phyloP scores from a whole-genome alignment of 2,888 invertebrate species.

The Zaprionus bogoriensis region DNA sequence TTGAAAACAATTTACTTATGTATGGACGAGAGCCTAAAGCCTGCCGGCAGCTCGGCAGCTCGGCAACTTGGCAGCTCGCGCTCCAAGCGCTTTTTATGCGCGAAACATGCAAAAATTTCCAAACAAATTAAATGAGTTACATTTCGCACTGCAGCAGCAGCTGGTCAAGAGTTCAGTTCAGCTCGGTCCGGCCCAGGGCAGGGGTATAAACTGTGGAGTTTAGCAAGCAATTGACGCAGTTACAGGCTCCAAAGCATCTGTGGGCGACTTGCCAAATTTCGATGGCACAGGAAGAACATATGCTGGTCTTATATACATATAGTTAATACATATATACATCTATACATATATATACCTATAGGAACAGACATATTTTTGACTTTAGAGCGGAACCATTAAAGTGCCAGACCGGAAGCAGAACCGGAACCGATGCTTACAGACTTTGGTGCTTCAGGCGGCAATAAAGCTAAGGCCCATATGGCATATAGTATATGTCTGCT shows the following conservation, averaged over 20 bases:
- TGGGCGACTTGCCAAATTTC: conserved; percentile 14
- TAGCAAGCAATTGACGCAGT: not conserved
- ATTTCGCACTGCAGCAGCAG: not conserved
- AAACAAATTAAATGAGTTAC: conserved; percentile 19
- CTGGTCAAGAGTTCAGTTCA: conserved; percentile 22
- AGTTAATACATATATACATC: not conserved
- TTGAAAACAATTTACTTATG: conserved; percentile 47
- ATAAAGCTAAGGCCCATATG: not conserved
- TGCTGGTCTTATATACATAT: too few species aligned
- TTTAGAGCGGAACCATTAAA: not conserved
- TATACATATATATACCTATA: not conserved
- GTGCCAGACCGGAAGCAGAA: not conserved
- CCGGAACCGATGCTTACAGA: not conserved
- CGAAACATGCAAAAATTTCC: conserved; percentile 36
- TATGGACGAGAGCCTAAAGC: conserved; percentile 5
- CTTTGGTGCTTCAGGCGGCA: not conserved
- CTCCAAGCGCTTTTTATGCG: conserved; percentile 30
- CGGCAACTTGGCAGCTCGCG: not conserved
- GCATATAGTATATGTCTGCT: not conserved
- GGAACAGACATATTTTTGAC: too few species aligned
- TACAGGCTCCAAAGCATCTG: conserved; percentile 6
- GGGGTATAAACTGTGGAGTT: too few species aligned
- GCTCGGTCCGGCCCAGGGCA: too few species aligned
- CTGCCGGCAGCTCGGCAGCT: conserved; percentile 3
- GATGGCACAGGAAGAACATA: too few species aligned